Evolutionary conservation across 2,113 vertebrate species (phyloP).

Genomic region (Suncus etruscus): DNA sequence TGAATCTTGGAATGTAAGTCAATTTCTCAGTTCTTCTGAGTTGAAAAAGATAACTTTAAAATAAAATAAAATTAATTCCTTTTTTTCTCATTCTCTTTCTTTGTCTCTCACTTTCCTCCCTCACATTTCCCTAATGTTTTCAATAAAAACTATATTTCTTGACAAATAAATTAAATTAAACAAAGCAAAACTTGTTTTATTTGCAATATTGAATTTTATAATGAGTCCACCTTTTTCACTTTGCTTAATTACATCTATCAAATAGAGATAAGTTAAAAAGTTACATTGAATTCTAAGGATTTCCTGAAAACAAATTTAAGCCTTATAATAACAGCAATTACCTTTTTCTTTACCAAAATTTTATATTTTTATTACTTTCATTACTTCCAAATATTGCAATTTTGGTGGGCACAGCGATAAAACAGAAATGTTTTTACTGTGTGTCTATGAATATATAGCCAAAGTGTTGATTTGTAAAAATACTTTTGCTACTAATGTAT

Average conservation of each 20-base stretch:
- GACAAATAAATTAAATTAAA: too few relatives aligned
- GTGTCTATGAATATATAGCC: slow-evolving; percentile 5
- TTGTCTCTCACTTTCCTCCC: too few relatives aligned
- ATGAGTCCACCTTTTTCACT: slow-evolving; percentile 44
- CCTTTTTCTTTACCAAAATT: slow-evolving; percentile 33
- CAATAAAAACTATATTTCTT: too few relatives aligned
- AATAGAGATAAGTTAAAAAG: slow-evolving; percentile 59
- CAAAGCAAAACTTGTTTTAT: background rate
- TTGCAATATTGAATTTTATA: background rate
- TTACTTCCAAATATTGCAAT: slow-evolving; percentile 43
- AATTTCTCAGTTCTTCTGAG: slow-evolving; percentile 12
- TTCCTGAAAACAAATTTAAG: slow-evolving; percentile 39
- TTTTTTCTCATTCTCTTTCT: too few relatives aligned
- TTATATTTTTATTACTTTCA: slow-evolving; percentile 28
- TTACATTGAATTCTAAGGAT: slow-evolving; percentile 29
- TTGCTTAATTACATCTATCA: slow-evolving; percentile 3
- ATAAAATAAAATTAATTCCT: too few relatives aligned
- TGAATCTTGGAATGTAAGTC: background rate
- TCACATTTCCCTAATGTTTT: too few relatives aligned
- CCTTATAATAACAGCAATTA: slow-evolving; percentile 39
- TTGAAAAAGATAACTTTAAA: background rate
- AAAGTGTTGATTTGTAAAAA: slow-evolving; percentile 47
- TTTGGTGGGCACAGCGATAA: slow-evolving; percentile 20
- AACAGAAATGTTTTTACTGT: slow-evolving; percentile 26
- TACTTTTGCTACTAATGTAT: slow-evolving; percentile 49